Evolutionary conservation across 1,140 invertebrate genomes (phyloP).

Genomic region (Steinernema khuongi): DNA sequence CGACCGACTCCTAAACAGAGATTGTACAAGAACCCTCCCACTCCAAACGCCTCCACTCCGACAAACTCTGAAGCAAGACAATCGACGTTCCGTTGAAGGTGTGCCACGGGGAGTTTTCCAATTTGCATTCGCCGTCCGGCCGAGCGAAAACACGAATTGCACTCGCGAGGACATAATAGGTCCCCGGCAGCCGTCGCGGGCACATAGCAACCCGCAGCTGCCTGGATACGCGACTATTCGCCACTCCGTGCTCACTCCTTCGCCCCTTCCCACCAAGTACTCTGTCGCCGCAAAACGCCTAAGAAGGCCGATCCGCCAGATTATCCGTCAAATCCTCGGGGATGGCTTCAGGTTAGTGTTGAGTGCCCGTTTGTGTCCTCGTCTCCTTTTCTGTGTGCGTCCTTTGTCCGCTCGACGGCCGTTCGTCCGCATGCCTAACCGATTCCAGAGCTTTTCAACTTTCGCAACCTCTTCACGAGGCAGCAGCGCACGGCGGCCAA

Average conservation of each 20-base stretch:
- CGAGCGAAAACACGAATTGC: slow-evolving; percentile 9
- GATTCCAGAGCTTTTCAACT: background rate
- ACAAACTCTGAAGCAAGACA: too few relatives aligned
- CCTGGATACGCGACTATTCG: background rate
- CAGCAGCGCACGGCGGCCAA: background rate
- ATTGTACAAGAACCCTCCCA: too few relatives aligned
- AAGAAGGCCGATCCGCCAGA: too few relatives aligned
- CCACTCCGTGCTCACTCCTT: background rate
- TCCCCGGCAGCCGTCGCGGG: background rate
- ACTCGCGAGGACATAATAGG: background rate
- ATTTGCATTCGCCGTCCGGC: background rate
- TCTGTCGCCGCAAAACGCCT: too few relatives aligned
- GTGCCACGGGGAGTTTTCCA: background rate
- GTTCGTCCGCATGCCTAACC: background rate
- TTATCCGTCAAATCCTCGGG: background rate
- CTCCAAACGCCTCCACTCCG: too few relatives aligned
- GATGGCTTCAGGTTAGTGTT: slow-evolving; percentile 8
- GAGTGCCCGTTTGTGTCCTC: background rate
- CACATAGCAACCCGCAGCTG: slow-evolving; percentile 6
- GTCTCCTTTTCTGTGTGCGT: background rate
- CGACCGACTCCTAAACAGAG: too few relatives aligned
- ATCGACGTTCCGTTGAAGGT: background rate
- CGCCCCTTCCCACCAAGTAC: background rate
- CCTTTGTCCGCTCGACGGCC: too few relatives aligned
- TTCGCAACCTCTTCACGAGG: background rate